Conservation (phyloP, 2,113 vertebrate species). For the Eretmochelys imbricata region DNA sequence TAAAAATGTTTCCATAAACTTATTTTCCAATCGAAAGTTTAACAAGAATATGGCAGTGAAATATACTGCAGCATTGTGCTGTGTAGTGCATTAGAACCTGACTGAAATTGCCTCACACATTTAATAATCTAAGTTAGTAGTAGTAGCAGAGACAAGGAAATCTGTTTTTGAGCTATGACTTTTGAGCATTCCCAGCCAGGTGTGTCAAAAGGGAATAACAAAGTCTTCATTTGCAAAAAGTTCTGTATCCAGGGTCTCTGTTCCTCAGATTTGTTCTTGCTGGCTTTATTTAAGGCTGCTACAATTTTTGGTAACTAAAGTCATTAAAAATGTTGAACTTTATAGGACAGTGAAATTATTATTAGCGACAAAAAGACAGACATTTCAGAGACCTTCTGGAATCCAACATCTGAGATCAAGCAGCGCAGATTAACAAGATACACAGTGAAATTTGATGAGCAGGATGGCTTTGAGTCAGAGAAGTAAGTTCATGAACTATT, state of each 20-base stretch:
- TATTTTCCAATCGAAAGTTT: neutral
- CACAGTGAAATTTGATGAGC: conserved; percentile 93
- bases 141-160: neutral
- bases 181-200: neutral
- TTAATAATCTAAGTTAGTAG: neutral
- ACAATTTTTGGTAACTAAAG: neutral
- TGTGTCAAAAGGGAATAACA: neutral
- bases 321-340: conserved; percentile 27
- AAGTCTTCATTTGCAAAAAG: neutral
- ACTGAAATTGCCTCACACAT: neutral
- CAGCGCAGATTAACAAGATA: conserved; percentile 90
- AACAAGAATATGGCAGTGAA: neutral
- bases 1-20: neutral
- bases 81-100: neutral
- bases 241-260: neutral
- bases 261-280: neutral
- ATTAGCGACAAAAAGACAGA: conserved; percentile 96
- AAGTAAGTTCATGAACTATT: conserved; percentile 81
- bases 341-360: conserved; percentile 96
- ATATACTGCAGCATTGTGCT: neutral
- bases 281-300: neutral
- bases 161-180: neutral
- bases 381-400: conserved; percentile 91
- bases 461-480: conserved; percentile 93
- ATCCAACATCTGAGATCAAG: conserved; percentile 91